Base-by-base conservation (phyloP, 2,888 invertebrate genomes). In the Orchesellides sinensis region DNA sequence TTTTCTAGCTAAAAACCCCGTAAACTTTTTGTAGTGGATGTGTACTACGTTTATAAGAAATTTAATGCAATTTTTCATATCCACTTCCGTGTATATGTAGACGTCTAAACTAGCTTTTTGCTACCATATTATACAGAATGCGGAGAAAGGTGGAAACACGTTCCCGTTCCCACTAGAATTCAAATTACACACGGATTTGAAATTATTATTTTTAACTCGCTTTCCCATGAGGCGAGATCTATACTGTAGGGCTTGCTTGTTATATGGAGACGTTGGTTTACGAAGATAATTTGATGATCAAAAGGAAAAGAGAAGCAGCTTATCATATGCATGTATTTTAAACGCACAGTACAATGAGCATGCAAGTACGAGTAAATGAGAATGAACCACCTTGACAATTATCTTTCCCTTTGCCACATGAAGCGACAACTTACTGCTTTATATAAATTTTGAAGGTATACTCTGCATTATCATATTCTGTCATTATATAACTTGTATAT, bases 11-110 rank as follows among this genome's bases (percentile, higher is more conserved):
- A 47, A 74, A 74, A 74, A 74, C 45, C 73, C 49, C 59, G 35
- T 12, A 52, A 52, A 52, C 17, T 52, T 29, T 29, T 17, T 29
- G 32, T 12, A 29, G 29, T 40, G 40, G 40, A 40, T 14, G 10
- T n/a, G 10, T 8, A 5, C 40, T 14, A 40, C 10, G n/a, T n/a
- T 40, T 40, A 40, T 14, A 40, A 12, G 29, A 27, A 56, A 23
- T 21, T 19, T 29, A n/a, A 12, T n/a, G 27, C 63, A 65, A 75
- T 66, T 75, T 77, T 77, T 77, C 75, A 74, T 77, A 54, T 66
- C 56, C 56, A 54, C 56, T 70, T 45, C 59, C 59, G 49, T 45
- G 40, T 56, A 23, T 47, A 47, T 45, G 40, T 35, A n/a, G 6
- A 12, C 35, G 12, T 8, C 6, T 35, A 35, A 35, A 35, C 35